Percentiles rank a stretch among this genome's conserved stretches.
Evolutionary conservation across 2,888 invertebrate genomes (phyloP).

Genomic region (Argyresthia goedartella): DNA sequence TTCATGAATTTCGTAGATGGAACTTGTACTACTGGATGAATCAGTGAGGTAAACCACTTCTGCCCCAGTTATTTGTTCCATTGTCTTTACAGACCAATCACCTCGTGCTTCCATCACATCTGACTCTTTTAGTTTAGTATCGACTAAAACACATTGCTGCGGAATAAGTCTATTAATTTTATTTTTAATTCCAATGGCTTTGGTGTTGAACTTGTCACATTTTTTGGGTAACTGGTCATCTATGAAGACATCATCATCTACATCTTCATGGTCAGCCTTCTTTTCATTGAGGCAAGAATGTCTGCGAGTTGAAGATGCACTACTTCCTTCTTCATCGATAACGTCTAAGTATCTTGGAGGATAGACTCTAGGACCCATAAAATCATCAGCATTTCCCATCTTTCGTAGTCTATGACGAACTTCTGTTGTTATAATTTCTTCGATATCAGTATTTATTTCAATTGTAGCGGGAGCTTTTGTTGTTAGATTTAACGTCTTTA

Average conservation of each 20-base stretch:
- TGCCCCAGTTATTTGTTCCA: slow-evolving; percentile 69
- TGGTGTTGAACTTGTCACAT: not conserved
- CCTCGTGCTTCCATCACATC: slow-evolving; percentile 71
- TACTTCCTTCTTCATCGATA: slow-evolving; percentile 82
- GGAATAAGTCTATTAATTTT: slow-evolving; percentile 44
- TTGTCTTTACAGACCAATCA: slow-evolving; percentile 61
- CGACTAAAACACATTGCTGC: slow-evolving; percentile 71
- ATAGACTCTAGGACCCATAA: slow-evolving; percentile 53
- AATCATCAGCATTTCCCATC: slow-evolving; percentile 50
- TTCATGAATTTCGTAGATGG: slow-evolving; percentile 66
- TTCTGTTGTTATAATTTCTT: slow-evolving; percentile 54
- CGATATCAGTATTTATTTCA: slow-evolving; percentile 58
- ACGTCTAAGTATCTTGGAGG: slow-evolving; percentile 80
- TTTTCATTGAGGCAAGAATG: slow-evolving; percentile 63
- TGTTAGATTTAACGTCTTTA: slow-evolving; percentile 68
- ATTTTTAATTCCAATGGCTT: slow-evolving; percentile 20
- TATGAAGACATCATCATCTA: slow-evolving; percentile 61
- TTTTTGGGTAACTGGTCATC: slow-evolving; percentile 18
- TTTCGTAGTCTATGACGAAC: slow-evolving; percentile 49
- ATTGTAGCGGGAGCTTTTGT: slow-evolving; percentile 49
- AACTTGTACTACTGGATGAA: slow-evolving; percentile 74
- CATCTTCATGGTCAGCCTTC: slow-evolving; percentile 54
- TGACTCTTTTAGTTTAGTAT: slow-evolving; percentile 71
- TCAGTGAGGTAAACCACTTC: slow-evolving; percentile 80
- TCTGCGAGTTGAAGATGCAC: slow-evolving; percentile 72